phyloP scores from a whole-genome alignment of 2,888 invertebrate genomes.

The Baccha elongata region DNA sequence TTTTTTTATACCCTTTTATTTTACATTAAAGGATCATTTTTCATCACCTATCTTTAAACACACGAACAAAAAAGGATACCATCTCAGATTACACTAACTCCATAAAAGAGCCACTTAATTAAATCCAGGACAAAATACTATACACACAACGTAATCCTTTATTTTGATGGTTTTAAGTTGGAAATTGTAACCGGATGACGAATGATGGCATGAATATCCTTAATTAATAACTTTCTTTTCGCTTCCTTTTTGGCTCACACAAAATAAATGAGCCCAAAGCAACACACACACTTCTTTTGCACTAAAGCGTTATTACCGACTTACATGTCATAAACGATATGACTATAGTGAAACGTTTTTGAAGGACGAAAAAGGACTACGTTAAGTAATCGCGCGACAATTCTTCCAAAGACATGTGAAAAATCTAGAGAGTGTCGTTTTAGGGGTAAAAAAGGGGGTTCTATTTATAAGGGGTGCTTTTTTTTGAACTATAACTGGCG shows the following conservation, averaged over 20 bases:
- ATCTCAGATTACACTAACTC: conserved; percentile 56
- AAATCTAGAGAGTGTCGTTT: conserved; percentile 6
- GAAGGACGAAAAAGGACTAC: conserved; percentile 37
- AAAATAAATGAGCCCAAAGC: conserved; percentile 36
- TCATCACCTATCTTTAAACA: conserved; percentile 65
- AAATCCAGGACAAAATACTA: conserved; percentile 57
- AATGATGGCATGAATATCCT: conserved; percentile 72
- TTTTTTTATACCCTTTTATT: conserved; percentile 26
- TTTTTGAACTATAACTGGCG: conserved; percentile 53
- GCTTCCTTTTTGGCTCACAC: conserved; percentile 29
- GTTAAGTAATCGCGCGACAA: conserved; percentile 44
- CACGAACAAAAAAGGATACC: conserved; percentile 50
- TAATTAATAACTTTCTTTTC: conserved; percentile 60
- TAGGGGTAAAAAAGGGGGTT: conserved; percentile 20
- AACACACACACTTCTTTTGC: conserved; percentile 39
- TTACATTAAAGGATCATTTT: conserved; percentile 69
- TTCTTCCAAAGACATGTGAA: conserved; percentile 25
- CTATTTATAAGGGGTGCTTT: conserved; percentile 34
- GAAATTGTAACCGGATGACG: conserved; percentile 71
- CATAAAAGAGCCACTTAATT: conserved; percentile 66
- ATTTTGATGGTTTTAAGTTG: conserved; percentile 37
- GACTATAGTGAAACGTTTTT: conserved; percentile 26
- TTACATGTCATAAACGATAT: conserved; percentile 35
- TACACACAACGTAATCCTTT: conserved; percentile 65
- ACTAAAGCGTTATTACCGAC: conserved; percentile 58